Evolutionary conservation across 1,140 invertebrate species (phyloP), one percentile per base, ranked within the genome.

Genomic region (Meloidogyne hapla): DNA sequence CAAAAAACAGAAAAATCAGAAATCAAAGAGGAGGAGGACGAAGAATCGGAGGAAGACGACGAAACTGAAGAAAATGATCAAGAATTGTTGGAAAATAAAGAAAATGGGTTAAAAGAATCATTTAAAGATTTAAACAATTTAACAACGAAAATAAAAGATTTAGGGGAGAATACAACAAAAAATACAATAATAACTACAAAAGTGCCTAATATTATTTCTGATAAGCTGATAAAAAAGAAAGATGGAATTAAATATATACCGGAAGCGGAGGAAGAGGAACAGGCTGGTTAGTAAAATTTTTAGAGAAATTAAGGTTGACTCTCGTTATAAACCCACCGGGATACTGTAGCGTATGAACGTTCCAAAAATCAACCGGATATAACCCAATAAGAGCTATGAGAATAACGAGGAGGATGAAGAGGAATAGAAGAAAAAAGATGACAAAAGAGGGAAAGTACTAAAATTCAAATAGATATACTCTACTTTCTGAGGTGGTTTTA

Each of bases 231-330:
- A 61, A 63, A 78, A 66, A 33, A n/a, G 40, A 33, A 33, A 18
- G 42, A 45, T 42, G n/a, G 5, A 18, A 40, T 21, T 4, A 25
- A 26, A 38, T 26, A 33, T 65, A 76, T 78, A 48, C 77, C 77
- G 18, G 77, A 78, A 63, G 77, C 77, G 0, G 77, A 78, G 13
- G 76, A 78, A 21, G 77, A 78, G n/a, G 77, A 78, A 28, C 23
- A 75, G n/a, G 65, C 26, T 42, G 45, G 66, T 25, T 25, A 63
- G 62, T 28, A 33, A 33, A 33, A 33, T 33, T 33, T 33, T n/a
- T n/a, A n/a, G n/a, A n/a, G n/a, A n/a, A n/a, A n/a, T n/a, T n/a
- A n/a, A n/a, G n/a, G n/a, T n/a, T n/a, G n/a, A n/a, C n/a, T n/a
- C n/a, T n/a, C n/a, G n/a, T n/a, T n/a, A n/a, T n/a, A n/a, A n/a